phyloP scores from a whole-genome alignment of 2,888 invertebrate species.

The Sinodicranocentrus sp. region DNA sequence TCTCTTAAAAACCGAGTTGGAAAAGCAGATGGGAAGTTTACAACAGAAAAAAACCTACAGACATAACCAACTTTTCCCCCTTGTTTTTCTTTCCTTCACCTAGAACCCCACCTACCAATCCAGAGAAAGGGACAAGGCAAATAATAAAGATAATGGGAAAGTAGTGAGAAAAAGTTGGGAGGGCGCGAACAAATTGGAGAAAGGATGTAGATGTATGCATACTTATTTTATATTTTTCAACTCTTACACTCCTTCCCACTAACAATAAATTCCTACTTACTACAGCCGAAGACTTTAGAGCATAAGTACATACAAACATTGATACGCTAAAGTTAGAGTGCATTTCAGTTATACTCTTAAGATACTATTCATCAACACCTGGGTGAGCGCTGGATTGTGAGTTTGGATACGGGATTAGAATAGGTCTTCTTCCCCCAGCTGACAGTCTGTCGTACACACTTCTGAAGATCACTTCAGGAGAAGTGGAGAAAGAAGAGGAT shows the following conservation, averaged over 20 bases:
- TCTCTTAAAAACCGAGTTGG: no score
- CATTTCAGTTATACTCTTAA: no score
- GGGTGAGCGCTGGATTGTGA: constrained; percentile 71
- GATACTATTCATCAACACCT: constrained; percentile 59
- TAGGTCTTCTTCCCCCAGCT: constrained; percentile 76
- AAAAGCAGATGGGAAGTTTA: no score
- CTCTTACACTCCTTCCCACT: not conserved
- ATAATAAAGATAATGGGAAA: constrained; percentile 24
- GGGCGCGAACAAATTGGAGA: not conserved
- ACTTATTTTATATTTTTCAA: not conserved
- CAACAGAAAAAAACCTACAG: no score
- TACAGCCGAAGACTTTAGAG: no score
- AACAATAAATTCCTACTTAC: not conserved
- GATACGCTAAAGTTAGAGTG: no score
- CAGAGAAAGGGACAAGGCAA: not conserved
- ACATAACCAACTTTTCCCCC: no score
- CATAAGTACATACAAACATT: no score
- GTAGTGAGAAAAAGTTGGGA: constrained; percentile 6
- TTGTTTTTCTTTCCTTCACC: no score
- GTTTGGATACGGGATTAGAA: constrained; percentile 76
- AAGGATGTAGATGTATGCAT: not conserved
- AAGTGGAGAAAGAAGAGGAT: constrained; percentile 74
- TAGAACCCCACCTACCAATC: no score
- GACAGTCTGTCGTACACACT: constrained; percentile 77
- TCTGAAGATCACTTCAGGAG: constrained; percentile 78